These are phyloP conservation scores for Alca torda DNA, from an alignment of 2,797 vertebrate species.

Conservation along the genomic window DNA sequence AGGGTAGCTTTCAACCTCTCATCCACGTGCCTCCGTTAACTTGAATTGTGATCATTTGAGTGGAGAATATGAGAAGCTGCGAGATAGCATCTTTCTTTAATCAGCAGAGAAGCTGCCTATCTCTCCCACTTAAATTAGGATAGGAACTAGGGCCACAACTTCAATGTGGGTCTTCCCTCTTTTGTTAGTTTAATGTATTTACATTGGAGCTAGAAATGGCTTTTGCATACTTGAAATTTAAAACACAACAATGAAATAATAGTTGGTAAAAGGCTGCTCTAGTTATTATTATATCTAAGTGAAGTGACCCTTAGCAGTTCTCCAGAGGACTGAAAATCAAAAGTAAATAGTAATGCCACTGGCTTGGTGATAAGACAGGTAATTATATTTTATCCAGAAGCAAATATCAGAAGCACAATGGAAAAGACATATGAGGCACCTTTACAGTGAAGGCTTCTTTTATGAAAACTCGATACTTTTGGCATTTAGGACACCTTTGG, in stretches of 20 bases:
- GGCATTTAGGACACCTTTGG: not conserved
- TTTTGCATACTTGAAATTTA: not conserved
- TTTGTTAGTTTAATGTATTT: not conserved
- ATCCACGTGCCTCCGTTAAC: not conserved
- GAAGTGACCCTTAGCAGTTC: not conserved
- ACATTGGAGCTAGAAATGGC: not conserved
- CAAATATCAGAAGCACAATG: not conserved
- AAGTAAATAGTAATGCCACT: not conserved
- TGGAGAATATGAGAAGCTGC: not conserved
- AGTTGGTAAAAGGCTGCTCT: not conserved
- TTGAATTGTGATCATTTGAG: not conserved
- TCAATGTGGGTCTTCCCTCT: not conserved
- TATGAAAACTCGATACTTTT: not conserved
- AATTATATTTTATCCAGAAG: not conserved
- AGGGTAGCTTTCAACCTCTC: not conserved
- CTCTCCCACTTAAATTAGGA: not conserved
- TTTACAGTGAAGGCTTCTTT: not conserved
- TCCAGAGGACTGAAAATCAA: not conserved
- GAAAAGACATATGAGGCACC: not conserved
- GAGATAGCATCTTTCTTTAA: not conserved
- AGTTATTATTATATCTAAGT: not conserved
- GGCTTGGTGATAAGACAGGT: not conserved
- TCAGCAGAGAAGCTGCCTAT: not conserved
- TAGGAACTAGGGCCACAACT: not conserved
- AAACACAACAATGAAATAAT: not conserved